Evolutionary conservation across 2,797 vertebrate genomes (phyloP), one percentile per base, ranked within the genome.

Genomic region (Siniperca scherzeri): DNA sequence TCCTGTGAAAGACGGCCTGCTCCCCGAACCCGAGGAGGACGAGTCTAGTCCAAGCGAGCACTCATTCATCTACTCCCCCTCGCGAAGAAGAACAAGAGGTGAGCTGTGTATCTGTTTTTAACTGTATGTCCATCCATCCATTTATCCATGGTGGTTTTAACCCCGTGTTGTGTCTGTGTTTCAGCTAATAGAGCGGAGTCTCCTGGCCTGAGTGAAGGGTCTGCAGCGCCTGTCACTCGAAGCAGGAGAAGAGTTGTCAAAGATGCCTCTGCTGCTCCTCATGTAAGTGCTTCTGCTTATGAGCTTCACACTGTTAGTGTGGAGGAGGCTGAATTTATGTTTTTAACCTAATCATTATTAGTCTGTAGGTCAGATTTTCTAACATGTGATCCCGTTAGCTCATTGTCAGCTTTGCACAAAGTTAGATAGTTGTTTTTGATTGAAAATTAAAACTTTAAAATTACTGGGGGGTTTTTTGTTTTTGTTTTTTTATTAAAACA

Each of bases 11-110:
- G 87, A 87, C 59, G 2, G 2, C 64, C 30, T 65, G 70, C 78
- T 81, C 42, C 81, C 87, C 4, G 92, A 95, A 71, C 81, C 86
- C 0, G 88, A 90, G 4, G 81, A 86, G 44, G 85, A 80, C 50
- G 86, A 91, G 16, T 80, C 80, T 0, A 80, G 30, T 78, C 89
- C 93, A 75, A 92, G 84, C 70, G 88, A 86, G 0, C 84, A 95
- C 21, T 86, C 96, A 1, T 96, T 96, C 81, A 89, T 94, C 72
- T 97, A 97, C 91, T 96, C 97, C 19, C 94, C 96, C 59, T 95
- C 97, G 74, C 91, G 91, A 52, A 92, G 87, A 78, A 91, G 79
- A 90, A 94, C 93, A 19, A 93, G 92, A 95, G 91, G 96, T 96
- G 71, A 85, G 77, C 12, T 0, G 0, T 4, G 22, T 4, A 0